Conservation (phyloP, 2,113 vertebrate genomes). For the Sarotherodon lohbergeri region DNA sequence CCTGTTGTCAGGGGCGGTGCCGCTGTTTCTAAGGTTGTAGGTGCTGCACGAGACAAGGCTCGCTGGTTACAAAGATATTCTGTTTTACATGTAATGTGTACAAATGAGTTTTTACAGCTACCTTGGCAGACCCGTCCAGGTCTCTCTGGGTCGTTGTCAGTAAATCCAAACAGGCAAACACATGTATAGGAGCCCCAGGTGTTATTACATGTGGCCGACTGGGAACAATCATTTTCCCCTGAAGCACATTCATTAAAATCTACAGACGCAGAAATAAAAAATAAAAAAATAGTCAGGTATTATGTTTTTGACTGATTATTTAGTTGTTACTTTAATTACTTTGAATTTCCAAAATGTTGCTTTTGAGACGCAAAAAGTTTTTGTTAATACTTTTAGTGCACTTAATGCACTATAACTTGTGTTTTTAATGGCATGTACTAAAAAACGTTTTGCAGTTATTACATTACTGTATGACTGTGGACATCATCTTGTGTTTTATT, state of each 20-base stretch:
- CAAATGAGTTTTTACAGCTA: constrained; percentile 6
- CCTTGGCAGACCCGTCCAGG: constrained; percentile 78
- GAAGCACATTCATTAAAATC: constrained; percentile 79
- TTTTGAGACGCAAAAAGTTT: neutral
- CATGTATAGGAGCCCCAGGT: constrained; percentile 76
- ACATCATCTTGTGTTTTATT: neutral
- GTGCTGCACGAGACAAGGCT: constrained; percentile 7
- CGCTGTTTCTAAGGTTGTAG: neutral
- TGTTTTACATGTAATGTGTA: neutral
- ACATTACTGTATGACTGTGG: neutral
- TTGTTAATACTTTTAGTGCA: neutral
- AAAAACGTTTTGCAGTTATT: neutral
- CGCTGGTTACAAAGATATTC: neutral
- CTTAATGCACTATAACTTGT: accelerated
- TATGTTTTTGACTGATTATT: neutral
- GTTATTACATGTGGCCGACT: constrained; percentile 68
- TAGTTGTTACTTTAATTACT: neutral
- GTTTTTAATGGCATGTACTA: neutral
- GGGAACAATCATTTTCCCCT: constrained; percentile 73
- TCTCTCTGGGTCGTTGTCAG: constrained; percentile 50
- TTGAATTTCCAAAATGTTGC: neutral
- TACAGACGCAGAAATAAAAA: neutral
- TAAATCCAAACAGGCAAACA: constrained; percentile 59
- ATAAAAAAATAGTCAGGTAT: neutral
- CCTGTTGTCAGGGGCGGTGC: neutral